Conservation (phyloP, 2,113 vertebrate species). For the Microcebus jonahi region DNA sequence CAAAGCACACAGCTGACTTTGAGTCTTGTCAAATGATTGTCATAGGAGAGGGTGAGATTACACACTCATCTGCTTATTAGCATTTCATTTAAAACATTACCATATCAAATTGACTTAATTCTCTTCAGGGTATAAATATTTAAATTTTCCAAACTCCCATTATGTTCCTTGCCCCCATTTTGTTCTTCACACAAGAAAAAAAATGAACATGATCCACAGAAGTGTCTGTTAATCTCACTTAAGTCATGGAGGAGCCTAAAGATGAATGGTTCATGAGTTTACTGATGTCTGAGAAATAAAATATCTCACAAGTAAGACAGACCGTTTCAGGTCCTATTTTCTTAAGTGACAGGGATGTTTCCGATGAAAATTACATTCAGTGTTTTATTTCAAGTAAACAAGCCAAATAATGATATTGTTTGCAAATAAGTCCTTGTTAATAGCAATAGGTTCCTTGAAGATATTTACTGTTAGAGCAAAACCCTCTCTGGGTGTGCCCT, state of each 20-base stretch:
- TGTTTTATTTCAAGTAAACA: constrained; percentile 17
- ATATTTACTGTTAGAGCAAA: not conserved
- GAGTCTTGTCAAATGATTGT: constrained; percentile 65
- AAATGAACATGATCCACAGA: not conserved
- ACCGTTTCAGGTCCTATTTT: not conserved
- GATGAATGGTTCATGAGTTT: not conserved
- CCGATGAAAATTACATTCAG: not conserved
- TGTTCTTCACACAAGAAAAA: constrained; percentile 35
- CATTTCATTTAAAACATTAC: constrained; percentile 84
- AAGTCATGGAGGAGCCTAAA: not conserved
- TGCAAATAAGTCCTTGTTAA: not conserved
- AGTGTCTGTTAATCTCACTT: not conserved
- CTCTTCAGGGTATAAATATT: constrained; percentile 81
- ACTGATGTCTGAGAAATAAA: not conserved
- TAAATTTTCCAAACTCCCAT: constrained; percentile 75
- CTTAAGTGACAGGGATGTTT: not conserved
- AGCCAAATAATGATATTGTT: not conserved
- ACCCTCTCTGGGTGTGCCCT: not conserved
- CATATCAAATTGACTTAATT: constrained; percentile 81
- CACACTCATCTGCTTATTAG: constrained; percentile 82
- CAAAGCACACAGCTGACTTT: constrained; percentile 61
- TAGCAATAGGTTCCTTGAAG: not conserved
- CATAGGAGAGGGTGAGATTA: constrained; percentile 75
- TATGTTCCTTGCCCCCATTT: constrained; percentile 70
- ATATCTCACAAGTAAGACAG: not conserved